Base-by-base conservation (phyloP, 2,113 vertebrate species). In the Bufo gargarizans region DNA sequence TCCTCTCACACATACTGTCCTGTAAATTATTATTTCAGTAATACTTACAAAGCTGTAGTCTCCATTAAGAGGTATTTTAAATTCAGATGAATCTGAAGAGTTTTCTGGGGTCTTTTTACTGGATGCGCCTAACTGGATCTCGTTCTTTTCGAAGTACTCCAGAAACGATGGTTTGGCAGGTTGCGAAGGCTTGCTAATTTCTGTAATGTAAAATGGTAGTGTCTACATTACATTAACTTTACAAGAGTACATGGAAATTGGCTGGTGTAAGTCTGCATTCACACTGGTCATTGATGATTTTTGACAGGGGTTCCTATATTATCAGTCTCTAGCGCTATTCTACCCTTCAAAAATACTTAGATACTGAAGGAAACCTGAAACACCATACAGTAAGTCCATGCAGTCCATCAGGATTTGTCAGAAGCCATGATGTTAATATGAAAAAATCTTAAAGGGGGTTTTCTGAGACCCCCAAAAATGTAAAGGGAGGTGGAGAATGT, bases 91-190 rank as follows among this genome's bases (percentile, higher is more conserved):
- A 91, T 93, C 93, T 89, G 94, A 94, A 91, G 93, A 89, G 67
- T 94, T 93, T 87, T 91, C 91, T 90, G 92, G 80, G 72, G 91
- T 91, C 88, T 93, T 92, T 63, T 96, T 94, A 86, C 95, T 95
- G 50, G 96, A 95, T 90, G 92, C 96, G 93, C 94, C 97, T 86
- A 95, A 94, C 89, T 95, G 94, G 90, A 94, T 95, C 92, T 98
- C 97, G 87, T 99, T 98, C 93, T 97, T 97, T 91, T 99, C 98
- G 91, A 99, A 99, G 92, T 99, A 99, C 91, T 99, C 96, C 61
- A 99, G 95, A 93, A 99, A 99, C 89, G 98, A 97, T 2, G 98
- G 97, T 90, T 96, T 98, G 90, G 94, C 93, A 11, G 95, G 95
- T 90, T 98, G 96, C 93, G 97, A 93, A 0, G 96, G 97, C 91